Base-by-base conservation (phyloP, 2,113 vertebrate genomes). In the Chloropsis hardwickii region DNA sequence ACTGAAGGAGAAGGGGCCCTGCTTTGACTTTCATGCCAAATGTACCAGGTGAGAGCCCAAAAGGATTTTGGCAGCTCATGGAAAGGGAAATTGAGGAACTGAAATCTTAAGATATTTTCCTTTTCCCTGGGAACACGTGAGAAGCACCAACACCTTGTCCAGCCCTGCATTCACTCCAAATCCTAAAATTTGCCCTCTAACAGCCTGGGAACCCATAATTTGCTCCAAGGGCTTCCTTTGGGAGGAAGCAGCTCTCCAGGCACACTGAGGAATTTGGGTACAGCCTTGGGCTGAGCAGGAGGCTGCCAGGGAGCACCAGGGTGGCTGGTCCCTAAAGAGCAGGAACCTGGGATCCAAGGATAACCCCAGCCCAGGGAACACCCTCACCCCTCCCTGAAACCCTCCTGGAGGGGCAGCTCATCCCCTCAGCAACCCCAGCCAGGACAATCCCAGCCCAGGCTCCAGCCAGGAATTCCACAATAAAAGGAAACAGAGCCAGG, bases 251-350 rank as follows among this genome's bases (percentile, higher is more conserved):
- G 35, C 60, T 60, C 5, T 4, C 23, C 20, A 86, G 54, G 35
- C 28, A 23, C 9, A 11, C 35, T 54, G 56, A 18, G 60, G 51
- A 31, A 10, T 23, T 20, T 39, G 27, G 0, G 7, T 1, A 21
- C 65, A 62, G 9, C 19, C 35, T 33, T 12, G 60, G 48, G 10
- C 7, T 21, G 8, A 23, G 5, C 47, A 64, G 53, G 37, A 83
- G 33, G 12, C 25, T 6, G 3, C 9, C 42, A 11, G 13, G 62
- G 67, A 87, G 9, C 33, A 22, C 0, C 0, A 25, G 17, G 10
- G 21, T 1, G 23, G 27, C 42, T 86, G 22, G 39, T 77, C 20
- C 44, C 44, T 10, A 17, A 45, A 31, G 20, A 9, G 2, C 21
- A 7, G 16, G 11, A 28, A 9, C 5, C 35, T 21, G 21, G 67